Percentiles rank a stretch among this genome's conserved stretches.
phyloP scores from a whole-genome alignment of 2,888 invertebrate species.

The Yponomeuta cagnagella region DNA sequence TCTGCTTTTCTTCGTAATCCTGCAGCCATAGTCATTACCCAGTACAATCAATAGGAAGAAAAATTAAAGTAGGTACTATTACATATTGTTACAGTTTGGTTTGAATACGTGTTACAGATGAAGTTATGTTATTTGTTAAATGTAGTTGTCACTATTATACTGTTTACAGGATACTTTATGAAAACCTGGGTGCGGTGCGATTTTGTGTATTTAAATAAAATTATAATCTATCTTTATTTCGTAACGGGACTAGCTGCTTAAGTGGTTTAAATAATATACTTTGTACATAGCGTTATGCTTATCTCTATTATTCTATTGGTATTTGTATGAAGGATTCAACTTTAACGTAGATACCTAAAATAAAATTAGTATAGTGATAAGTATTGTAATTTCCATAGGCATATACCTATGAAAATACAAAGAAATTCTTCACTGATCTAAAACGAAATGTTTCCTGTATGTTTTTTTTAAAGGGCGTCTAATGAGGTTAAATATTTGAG shows the following conservation, averaged over 20 bases:
- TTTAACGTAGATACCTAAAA: conserved; percentile 38
- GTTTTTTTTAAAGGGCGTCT: no score
- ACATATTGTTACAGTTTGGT: conserved; percentile 73
- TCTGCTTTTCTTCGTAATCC: conserved; percentile 67
- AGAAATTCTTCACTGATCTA: no score
- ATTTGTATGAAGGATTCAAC: conserved; percentile 49
- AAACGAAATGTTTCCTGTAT: no score
- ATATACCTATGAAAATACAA: no score
- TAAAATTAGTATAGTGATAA: no score
- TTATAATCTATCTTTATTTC: conserved; percentile 31
- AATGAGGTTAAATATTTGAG: not conserved
- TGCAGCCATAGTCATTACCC: conserved; percentile 73
- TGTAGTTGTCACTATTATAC: conserved; percentile 63
- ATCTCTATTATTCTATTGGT: conserved; percentile 69
- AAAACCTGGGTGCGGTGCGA: conserved; percentile 73
- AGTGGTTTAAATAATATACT: conserved; percentile 58
- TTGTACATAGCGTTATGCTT: conserved; percentile 73
- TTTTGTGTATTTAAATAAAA: conserved; percentile 42
- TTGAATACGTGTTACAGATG: conserved; percentile 74
- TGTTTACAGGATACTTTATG: conserved; percentile 67
- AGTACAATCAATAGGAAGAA: conserved; percentile 73
- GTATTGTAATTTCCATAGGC: no score
- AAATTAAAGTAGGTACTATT: conserved; percentile 65
- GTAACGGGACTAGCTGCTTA: conserved; percentile 69
- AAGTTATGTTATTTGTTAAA: conserved; percentile 66